Evolutionary conservation across 2,113 vertebrate genomes (phyloP).

Genomic region (Parus major): DNA sequence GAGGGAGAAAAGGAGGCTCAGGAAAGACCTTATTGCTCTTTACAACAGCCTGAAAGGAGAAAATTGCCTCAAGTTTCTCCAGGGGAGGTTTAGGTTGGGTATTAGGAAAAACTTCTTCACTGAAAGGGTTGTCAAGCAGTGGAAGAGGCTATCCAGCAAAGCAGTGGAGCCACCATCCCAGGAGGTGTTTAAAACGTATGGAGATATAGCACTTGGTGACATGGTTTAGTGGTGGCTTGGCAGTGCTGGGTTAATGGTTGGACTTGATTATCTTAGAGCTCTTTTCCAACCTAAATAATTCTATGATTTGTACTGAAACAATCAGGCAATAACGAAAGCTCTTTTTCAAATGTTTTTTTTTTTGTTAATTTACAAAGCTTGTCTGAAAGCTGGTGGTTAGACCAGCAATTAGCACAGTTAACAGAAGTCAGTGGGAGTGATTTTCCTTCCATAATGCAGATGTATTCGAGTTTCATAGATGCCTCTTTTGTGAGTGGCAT

Average conservation of each 20-base stretch:
- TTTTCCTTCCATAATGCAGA: not conserved
- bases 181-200: not conserved
- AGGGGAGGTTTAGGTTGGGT: not conserved
- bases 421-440: not conserved
- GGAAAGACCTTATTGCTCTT: too few relatives aligned
- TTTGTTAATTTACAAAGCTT: not conserved
- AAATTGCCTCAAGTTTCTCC: not conserved
- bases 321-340: not conserved
- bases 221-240: not conserved
- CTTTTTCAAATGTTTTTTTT: not conserved
- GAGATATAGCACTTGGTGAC: not conserved
- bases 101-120: not conserved
- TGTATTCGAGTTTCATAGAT: not conserved
- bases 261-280: not conserved
- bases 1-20: not conserved
- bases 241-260: not conserved
- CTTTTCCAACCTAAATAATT: not conserved
- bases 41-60: not conserved
- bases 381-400: not conserved
- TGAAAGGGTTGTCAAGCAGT: not conserved
- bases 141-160: not conserved
- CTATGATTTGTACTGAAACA: not conserved
- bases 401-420: not conserved
- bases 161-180: not conserved
- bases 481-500: not conserved